Conservation (phyloP, 2,888 invertebrate genomes). For the Cephus pulcher region DNA sequence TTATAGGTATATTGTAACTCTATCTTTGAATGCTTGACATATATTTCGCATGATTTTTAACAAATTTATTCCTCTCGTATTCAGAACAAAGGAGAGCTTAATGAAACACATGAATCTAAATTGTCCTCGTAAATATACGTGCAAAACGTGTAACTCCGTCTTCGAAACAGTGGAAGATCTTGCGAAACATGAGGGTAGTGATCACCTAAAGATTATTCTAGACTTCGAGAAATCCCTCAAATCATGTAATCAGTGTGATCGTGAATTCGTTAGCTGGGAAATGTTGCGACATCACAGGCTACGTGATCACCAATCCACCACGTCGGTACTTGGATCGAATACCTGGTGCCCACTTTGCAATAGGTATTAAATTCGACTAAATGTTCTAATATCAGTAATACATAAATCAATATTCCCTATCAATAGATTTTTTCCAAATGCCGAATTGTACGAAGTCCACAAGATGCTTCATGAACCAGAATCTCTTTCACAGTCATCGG, state of each 20-base stretch:
- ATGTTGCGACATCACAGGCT: slow-evolving; percentile 55
- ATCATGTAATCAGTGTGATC: slow-evolving; percentile 54
- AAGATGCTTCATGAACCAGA: slow-evolving; percentile 45
- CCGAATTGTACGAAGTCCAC: slow-evolving; percentile 45
- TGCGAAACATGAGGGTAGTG: slow-evolving; percentile 53
- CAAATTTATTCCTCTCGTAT: slow-evolving; percentile 11
- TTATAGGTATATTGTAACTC: slow-evolving; percentile 40
- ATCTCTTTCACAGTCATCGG: background rate
- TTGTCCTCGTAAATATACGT: slow-evolving; percentile 52
- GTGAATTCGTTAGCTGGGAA: slow-evolving; percentile 55
- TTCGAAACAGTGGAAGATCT: slow-evolving; percentile 52
- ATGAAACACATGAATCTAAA: slow-evolving; percentile 52
- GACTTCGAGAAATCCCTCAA: slow-evolving; percentile 48
- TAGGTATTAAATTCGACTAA: slow-evolving; percentile 32
- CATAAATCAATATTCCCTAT: background rate
- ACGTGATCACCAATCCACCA: slow-evolving; percentile 47
- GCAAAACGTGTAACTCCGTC: slow-evolving; percentile 48
- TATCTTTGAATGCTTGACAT: slow-evolving; percentile 4
- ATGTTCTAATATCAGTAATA: too few species aligned
- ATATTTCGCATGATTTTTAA: background rate
- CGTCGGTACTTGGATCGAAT: slow-evolving; percentile 40
- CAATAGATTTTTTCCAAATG: slow-evolving; percentile 48
- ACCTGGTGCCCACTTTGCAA: slow-evolving; percentile 56
- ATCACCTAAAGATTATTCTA: slow-evolving; percentile 49
- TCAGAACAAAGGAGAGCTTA: slow-evolving; percentile 50